Conservation (phyloP, 1,140 invertebrate genomes). For the Penaeus japonicus region DNA sequence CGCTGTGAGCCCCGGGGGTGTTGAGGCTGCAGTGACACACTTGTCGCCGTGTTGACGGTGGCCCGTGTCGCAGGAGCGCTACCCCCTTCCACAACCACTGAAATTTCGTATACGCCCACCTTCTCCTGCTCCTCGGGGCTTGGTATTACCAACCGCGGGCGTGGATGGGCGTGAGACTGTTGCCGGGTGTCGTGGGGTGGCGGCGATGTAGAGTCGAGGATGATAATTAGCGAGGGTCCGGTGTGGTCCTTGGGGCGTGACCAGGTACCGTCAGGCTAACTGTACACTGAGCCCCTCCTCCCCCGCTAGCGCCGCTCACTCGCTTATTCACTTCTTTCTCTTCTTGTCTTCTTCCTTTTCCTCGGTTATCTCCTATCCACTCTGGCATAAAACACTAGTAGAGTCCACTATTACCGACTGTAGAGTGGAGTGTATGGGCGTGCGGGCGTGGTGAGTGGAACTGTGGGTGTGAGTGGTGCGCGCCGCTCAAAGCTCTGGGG, state of each 20-base stretch:
- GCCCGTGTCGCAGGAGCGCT: neutral
- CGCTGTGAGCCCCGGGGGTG: neutral
- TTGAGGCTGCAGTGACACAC: neutral
- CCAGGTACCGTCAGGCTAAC: constrained; percentile 23
- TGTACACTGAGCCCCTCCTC: neutral
- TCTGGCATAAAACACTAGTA: no score
- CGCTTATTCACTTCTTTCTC: neutral
- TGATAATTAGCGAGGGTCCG: constrained; percentile 4
- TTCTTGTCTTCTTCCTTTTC: neutral
- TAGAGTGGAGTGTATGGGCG: constrained; percentile 31
- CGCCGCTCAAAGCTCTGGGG: constrained; percentile 39
- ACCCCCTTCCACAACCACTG: neutral
- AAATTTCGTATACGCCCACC: no score
- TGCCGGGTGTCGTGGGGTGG: neutral
- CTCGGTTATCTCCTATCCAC: no score
- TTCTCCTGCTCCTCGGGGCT: neutral
- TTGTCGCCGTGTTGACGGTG: neutral
- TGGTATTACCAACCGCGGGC: neutral
- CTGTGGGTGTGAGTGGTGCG: constrained; percentile 40
- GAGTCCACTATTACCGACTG: no score
- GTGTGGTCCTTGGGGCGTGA: constrained; percentile 22
- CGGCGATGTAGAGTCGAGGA: neutral
- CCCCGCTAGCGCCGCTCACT: neutral
- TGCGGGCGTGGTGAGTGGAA: constrained; percentile 44
- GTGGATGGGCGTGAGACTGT: neutral